phyloP scores from a whole-genome alignment of 2,113 vertebrate genomes.

The Chrysochloris asiatica region DNA sequence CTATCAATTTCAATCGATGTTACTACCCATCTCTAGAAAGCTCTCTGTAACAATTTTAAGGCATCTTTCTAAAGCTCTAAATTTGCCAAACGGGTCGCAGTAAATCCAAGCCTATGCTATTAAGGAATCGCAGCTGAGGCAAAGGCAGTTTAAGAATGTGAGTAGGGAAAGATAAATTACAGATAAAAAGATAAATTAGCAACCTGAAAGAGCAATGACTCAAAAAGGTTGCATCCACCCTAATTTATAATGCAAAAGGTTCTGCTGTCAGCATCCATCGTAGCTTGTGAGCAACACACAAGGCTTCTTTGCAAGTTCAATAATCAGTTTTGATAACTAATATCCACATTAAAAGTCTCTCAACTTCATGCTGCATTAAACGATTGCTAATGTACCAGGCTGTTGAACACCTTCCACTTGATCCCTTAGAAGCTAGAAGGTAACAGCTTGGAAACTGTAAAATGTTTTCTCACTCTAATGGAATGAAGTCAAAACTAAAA shows the following conservation, averaged over 20 bases:
- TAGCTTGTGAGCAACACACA: background rate
- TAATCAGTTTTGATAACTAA: conserved; percentile 51
- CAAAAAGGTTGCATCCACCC: background rate
- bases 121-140: conserved; percentile 35
- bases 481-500: background rate
- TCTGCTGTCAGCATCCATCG: background rate
- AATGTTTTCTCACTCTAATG: conserved; percentile 24
- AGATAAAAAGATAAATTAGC: conserved; percentile 53
- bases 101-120: conserved; percentile 10
- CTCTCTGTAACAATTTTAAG: conserved; percentile 18
- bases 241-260: conserved; percentile 54
- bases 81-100: conserved; percentile 38
- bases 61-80: conserved; percentile 50
- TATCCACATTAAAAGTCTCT: conserved; percentile 42
- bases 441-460: conserved; percentile 17
- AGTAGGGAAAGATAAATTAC: conserved; percentile 43
- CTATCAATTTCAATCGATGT: conserved; percentile 20
- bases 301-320: conserved; percentile 3
- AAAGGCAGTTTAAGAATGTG: conserved; percentile 10
- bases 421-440: conserved; percentile 35
- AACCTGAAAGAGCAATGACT: conserved; percentile 30
- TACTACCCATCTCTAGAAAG: conserved; percentile 40
- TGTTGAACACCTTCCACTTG: conserved; percentile 20
- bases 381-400: conserved; percentile 32
- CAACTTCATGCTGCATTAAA: conserved; percentile 17